Evolutionary conservation across 2,797 vertebrate genomes (phyloP).

Genomic region (Phylloscopus collybita): DNA sequence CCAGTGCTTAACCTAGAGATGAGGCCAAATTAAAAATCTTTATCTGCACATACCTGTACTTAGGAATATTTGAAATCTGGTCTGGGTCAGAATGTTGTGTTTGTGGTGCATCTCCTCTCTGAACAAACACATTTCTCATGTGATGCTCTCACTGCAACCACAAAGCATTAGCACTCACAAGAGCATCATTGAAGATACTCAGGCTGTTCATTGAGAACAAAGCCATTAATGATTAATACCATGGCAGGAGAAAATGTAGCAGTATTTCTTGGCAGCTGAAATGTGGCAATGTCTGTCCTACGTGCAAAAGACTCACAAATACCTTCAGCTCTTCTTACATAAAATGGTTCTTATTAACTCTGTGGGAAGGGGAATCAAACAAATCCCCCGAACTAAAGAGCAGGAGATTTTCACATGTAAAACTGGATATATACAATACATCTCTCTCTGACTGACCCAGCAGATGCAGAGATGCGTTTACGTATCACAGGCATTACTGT

Average conservation of each 20-base stretch:
- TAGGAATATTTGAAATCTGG: neutral
- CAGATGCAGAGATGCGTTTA: constrained; percentile 61
- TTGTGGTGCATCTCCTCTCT: neutral
- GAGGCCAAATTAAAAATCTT: neutral
- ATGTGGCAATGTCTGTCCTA: constrained; percentile 23
- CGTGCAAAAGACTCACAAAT: neutral
- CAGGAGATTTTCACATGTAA: constrained; percentile 49
- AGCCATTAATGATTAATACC: constrained; percentile 68
- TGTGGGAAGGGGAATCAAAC: constrained; percentile 25
- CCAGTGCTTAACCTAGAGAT: neutral
- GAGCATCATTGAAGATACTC: constrained; percentile 61
- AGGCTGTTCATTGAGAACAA: constrained; percentile 67
- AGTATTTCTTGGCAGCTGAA: constrained; percentile 62
- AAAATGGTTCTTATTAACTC: neutral
- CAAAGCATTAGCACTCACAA: constrained; percentile 63
- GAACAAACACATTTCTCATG: constrained; percentile 57
- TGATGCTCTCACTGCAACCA: constrained; percentile 47
- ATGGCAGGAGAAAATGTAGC: constrained; percentile 46
- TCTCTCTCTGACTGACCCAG: constrained; percentile 47
- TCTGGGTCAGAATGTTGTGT: neutral
- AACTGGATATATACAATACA: constrained; percentile 46
- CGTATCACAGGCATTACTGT: constrained; percentile 58
- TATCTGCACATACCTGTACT: neutral
- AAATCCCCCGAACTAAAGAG: neutral
- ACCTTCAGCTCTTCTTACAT: constrained; percentile 18